A percentile compares a stretch with the other conserved stretches of the same genome.
phyloP scores from a whole-genome alignment of 2,113 vertebrate genomes.

The Gymnorhina tibicen region DNA sequence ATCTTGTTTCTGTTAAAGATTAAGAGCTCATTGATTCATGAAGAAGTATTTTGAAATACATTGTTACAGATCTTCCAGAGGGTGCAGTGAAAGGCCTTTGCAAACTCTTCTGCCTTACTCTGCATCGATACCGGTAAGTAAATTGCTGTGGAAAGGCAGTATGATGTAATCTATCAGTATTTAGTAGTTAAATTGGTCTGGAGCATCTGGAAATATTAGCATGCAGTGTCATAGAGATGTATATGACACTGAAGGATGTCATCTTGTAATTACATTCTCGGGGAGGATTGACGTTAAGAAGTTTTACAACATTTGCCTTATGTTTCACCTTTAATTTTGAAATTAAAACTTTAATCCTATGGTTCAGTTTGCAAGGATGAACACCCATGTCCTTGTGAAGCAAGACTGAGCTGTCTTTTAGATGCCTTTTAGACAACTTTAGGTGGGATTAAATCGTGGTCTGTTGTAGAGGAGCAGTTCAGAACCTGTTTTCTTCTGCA shows the following conservation, averaged over 20 bases:
- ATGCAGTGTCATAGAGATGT: background rate
- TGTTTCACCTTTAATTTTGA: background rate
- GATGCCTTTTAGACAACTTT: background rate
- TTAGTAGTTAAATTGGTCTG: background rate
- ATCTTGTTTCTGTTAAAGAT: background rate
- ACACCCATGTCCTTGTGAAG: background rate
- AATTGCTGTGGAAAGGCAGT: background rate
- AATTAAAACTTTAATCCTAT: background rate
- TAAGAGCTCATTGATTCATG: background rate
- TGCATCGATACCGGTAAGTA: slow-evolving; percentile 91
- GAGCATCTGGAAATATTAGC: background rate
- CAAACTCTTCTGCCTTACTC: slow-evolving; percentile 93
- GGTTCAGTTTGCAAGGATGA: background rate
- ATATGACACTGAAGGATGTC: background rate
- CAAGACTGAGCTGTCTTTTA: background rate
- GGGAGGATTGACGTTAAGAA: background rate
- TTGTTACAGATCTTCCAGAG: slow-evolving; percentile 84
- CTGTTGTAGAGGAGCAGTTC: background rate
- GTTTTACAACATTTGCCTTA: background rate
- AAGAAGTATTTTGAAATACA: background rate
- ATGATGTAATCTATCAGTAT: background rate
- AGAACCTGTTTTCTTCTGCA: background rate
- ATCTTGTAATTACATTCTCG: background rate
- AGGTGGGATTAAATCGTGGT: background rate
- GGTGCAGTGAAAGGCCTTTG: slow-evolving; percentile 91